Conservation (phyloP, 2,113 vertebrate genomes). For the Rissa tridactyla region DNA sequence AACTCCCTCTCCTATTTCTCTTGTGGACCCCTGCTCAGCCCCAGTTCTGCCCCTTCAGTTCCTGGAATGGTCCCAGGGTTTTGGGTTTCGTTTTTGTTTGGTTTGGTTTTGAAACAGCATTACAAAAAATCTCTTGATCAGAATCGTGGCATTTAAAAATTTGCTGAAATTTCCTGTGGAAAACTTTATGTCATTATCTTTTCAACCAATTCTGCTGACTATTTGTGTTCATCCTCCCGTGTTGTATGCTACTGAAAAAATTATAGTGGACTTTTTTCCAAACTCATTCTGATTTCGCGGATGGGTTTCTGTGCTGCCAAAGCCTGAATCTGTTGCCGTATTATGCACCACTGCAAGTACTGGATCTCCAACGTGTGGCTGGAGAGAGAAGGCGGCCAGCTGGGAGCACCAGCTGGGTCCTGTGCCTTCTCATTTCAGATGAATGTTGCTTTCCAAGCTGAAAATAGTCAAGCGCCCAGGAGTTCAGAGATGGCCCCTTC, state of each 20-base stretch:
- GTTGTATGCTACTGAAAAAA: not conserved
- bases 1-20: not conserved
- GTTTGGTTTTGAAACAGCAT: not conserved
- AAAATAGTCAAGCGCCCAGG: not conserved
- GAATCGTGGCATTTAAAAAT: not conserved
- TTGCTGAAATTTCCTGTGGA: not conserved
- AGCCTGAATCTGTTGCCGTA: not conserved
- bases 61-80: accelerated
- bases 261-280: not conserved
- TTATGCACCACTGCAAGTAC: not conserved
- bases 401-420: not conserved
- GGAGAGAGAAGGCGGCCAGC: not conserved
- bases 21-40: not conserved
- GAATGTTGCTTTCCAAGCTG: not conserved
- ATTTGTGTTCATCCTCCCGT: not conserved
- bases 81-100: not conserved
- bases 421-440: not conserved
- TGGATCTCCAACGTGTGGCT: not conserved
- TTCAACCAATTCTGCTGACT: not conserved
- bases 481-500: not conserved
- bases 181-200: not conserved
- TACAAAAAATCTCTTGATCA: not conserved
- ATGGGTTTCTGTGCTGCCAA: not conserved
- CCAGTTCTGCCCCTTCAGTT: not conserved
- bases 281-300: not conserved